Evolutionary conservation across 2,113 vertebrate genomes (phyloP).

Genomic region (Sterna hirundo): DNA sequence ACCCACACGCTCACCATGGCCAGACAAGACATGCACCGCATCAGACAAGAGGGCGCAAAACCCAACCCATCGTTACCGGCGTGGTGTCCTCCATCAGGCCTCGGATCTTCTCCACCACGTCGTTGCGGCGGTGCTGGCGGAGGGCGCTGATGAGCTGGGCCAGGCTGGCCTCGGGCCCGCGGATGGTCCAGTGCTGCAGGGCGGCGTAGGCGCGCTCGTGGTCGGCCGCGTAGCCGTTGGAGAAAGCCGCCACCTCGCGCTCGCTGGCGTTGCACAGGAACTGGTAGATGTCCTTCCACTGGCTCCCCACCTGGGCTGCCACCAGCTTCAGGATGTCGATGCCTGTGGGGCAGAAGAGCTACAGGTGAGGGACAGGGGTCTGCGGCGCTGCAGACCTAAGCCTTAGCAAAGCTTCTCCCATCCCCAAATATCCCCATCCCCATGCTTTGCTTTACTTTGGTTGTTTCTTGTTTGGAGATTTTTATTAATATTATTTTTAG

Average conservation of each 20-base stretch:
- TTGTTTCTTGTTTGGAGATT: neutral
- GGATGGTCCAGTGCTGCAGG: constrained; percentile 95
- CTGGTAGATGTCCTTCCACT: constrained; percentile 96
- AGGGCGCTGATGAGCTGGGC: constrained; percentile 93
- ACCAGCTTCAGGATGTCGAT: constrained; percentile 95
- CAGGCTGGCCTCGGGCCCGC: constrained; percentile 92
- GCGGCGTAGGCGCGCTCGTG: constrained; percentile 91
- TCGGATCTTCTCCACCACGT: constrained; percentile 95
- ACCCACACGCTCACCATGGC: rapidly evolving
- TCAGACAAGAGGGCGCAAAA: rapidly evolving
- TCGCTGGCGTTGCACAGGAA: constrained; percentile 91
- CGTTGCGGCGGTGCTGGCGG: constrained; percentile 90
- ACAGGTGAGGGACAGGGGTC: neutral
- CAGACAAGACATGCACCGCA: rapidly evolving
- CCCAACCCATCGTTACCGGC: constrained; percentile 73
- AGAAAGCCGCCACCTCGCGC: constrained; percentile 91
- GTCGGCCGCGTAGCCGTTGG: constrained; percentile 87
- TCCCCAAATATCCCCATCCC: no score
- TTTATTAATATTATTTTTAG: neutral
- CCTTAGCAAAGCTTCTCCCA: neutral
- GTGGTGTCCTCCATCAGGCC: constrained; percentile 93
- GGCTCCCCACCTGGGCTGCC: constrained; percentile 89
- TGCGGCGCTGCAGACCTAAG: neutral
- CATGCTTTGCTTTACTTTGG: neutral
- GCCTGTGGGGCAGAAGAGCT: constrained; percentile 71